These are phyloP conservation scores for Gulo gulo DNA, from an alignment of 2,113 vertebrate species.

Conservation along the genomic window DNA sequence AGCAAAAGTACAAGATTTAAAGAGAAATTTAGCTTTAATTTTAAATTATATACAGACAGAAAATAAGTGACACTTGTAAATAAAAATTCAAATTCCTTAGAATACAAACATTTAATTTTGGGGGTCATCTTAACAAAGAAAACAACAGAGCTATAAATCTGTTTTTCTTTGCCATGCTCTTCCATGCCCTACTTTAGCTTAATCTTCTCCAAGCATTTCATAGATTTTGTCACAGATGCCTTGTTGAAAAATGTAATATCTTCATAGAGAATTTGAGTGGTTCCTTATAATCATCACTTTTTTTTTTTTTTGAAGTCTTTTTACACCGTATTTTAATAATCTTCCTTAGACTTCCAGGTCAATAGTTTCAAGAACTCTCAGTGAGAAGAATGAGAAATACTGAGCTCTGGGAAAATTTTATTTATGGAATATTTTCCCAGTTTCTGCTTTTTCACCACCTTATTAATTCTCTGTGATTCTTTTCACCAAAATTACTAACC, in stretches of 20 bases:
- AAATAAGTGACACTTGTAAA: background rate
- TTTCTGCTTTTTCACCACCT: slow-evolving; percentile 6
- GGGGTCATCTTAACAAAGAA: background rate
- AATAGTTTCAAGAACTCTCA: slow-evolving; percentile 5
- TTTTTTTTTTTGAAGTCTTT: background rate
- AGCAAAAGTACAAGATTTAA: background rate
- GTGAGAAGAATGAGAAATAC: background rate
- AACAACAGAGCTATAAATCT: background rate
- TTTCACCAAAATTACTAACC: background rate
- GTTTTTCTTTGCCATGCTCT: background rate
- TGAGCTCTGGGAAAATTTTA: background rate
- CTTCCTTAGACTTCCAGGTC: background rate
- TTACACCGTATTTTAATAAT: background rate
- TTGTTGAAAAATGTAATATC: background rate
- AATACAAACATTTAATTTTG: background rate
- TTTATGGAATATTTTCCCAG: background rate
- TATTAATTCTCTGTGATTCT: background rate
- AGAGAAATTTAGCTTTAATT: background rate
- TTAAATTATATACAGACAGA: background rate
- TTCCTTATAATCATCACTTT: background rate
- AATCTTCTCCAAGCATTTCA: background rate
- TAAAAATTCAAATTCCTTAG: background rate
- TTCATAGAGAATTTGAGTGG: background rate
- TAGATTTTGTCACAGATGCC: background rate
- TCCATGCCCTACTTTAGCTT: background rate